These are phyloP conservation scores for Tamandua tetradactyla DNA, from an alignment of 2,797 vertebrate genomes.

Conservation along the genomic window DNA sequence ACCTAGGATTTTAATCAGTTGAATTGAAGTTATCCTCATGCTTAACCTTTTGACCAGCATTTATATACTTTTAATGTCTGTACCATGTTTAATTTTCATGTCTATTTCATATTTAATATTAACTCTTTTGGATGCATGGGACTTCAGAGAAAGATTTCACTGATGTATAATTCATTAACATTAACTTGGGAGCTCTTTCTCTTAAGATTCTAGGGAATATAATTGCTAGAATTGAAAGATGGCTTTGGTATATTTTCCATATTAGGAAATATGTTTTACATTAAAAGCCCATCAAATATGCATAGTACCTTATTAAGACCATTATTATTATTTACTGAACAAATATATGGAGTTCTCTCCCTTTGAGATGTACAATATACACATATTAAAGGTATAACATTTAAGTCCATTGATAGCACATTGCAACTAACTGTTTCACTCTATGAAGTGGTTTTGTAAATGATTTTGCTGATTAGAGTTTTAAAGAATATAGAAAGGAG, in stretches of 20 bases:
- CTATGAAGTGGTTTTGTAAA: conserved; percentile 74
- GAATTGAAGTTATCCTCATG: conserved; percentile 38
- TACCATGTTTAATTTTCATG: conserved; percentile 58
- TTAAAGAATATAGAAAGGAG: conserved; percentile 75
- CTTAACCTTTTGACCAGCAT: conserved; percentile 51
- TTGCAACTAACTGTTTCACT: conserved; percentile 63
- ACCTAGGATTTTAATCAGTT: conserved; percentile 37
- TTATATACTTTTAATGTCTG: conserved; percentile 57
- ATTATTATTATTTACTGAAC: conserved; percentile 57
- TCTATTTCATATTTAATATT: conserved; percentile 61
- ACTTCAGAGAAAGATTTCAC: conserved; percentile 53
- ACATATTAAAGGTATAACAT: conserved; percentile 45
- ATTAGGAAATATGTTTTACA: conserved; percentile 75
- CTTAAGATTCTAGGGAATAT: conserved; percentile 51
- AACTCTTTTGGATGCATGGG: conserved; percentile 47
- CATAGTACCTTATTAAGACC: conserved; percentile 50
- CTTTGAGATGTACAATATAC: conserved; percentile 19
- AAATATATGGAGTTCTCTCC: conserved; percentile 42
- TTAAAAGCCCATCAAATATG: conserved; percentile 67
- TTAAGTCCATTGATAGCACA: conserved; percentile 54
- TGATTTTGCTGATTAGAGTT: conserved; percentile 74
- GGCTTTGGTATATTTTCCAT: conserved; percentile 63
- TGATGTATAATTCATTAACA: conserved; percentile 71
- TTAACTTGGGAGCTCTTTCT: conserved; percentile 52
- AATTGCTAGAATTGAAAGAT: conserved; percentile 72